Percentiles rank a stretch among this genome's conserved stretches.
Conservation (phyloP, 2,113 vertebrate genomes). For the Bothrops jararaca region DNA sequence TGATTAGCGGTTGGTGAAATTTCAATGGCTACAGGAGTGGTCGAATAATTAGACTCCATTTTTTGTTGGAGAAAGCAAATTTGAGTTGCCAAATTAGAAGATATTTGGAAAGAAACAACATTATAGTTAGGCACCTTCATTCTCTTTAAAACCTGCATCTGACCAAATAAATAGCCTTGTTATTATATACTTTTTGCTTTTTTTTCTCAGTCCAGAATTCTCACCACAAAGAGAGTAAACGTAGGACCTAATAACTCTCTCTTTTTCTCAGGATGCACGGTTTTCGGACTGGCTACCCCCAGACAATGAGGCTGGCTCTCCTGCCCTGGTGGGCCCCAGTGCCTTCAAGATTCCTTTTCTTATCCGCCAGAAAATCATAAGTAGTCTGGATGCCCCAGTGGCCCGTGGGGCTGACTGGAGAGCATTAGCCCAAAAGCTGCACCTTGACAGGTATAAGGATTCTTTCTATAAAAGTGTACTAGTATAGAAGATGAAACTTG, state of each 20-base stretch:
- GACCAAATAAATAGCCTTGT: neutral
- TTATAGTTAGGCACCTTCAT: neutral
- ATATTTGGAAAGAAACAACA: neutral
- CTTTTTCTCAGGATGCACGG: conserved; percentile 79
- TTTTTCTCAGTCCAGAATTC: neutral
- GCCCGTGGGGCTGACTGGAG: conserved; percentile 94
- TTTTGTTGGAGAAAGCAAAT: neutral
- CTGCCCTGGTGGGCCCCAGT: conserved; percentile 95
- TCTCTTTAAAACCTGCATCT: neutral
- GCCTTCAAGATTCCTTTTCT: conserved; percentile 99
- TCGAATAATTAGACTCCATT: neutral
- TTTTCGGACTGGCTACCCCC: conserved; percentile 76
- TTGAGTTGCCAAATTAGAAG: neutral
- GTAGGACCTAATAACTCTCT: accelerated
- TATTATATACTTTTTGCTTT: accelerated
- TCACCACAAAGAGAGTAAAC: neutral
- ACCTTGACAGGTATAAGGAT: conserved; percentile 89
- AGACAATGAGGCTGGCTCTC: conserved; percentile 84
- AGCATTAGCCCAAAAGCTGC: conserved; percentile 94
- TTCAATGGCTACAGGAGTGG: neutral
- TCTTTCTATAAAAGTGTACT: neutral
- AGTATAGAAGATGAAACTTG: neutral
- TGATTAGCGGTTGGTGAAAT: neutral
- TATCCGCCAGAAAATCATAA: conserved; percentile 99
- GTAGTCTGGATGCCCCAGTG: conserved; percentile 90